Conservation (phyloP, 2,888 invertebrate genomes). For the Acrocyrtus sp. region DNA sequence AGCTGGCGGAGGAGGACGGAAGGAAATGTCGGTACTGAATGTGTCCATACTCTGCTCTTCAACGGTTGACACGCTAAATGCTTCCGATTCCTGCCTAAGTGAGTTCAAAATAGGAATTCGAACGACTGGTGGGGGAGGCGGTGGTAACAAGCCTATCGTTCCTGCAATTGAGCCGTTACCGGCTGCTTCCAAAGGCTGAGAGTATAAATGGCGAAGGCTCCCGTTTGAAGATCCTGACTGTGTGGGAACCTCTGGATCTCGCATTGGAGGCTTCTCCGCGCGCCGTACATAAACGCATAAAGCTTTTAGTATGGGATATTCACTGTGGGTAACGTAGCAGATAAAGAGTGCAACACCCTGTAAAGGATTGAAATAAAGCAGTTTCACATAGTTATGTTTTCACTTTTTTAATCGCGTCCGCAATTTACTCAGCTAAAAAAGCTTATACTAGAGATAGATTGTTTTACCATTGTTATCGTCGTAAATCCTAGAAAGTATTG, state of each 20-base stretch:
- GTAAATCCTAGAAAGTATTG: conserved; percentile 51
- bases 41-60: conserved; percentile 50
- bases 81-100: conserved; percentile 23
- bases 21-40: conserved; percentile 38
- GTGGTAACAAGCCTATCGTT: conserved; percentile 23
- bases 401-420: no score
- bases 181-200: neutral
- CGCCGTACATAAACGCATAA: neutral
- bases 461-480: conserved; percentile 41
- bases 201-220: conserved; percentile 24
- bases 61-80: conserved; percentile 24
- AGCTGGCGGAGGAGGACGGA: conserved; percentile 1
- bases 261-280: conserved; percentile 18
- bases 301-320: conserved; percentile 53
- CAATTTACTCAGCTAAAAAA: no score
- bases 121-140: conserved; percentile 15
- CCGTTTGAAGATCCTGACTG: conserved; percentile 24
- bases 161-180: conserved; percentile 39
- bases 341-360: conserved; percentile 50
- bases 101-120: no score
- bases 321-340: conserved; percentile 51
- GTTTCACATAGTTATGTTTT: no score
- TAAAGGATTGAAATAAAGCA: conserved; percentile 6
- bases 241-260: conserved; percentile 40
- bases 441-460: no score